These are phyloP conservation scores for Diarsia dahlii DNA, from an alignment of 2,888 invertebrate species.

Conservation along the genomic window DNA sequence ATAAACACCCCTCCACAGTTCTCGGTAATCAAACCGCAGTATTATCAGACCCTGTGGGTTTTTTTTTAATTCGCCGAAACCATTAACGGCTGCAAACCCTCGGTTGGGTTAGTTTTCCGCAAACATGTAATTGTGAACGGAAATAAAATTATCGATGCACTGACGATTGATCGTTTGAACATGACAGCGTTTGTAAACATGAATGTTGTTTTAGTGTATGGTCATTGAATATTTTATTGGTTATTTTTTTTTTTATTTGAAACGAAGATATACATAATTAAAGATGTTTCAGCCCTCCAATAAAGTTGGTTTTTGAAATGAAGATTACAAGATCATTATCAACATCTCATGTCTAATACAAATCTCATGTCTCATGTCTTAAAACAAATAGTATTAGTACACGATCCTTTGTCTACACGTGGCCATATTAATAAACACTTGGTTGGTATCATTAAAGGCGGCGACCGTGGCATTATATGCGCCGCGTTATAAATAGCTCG, in stretches of 20 bases:
- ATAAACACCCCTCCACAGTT: conserved; percentile 74
- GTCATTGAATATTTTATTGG: neutral
- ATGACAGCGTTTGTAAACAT: conserved; percentile 30
- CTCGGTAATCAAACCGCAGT: conserved; percentile 74
- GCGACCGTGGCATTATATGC: conserved; percentile 41
- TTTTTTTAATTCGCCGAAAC: conserved; percentile 73
- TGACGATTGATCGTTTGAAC: conserved; percentile 33
- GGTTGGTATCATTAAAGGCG: conserved; percentile 34
- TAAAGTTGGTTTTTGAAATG: neutral
- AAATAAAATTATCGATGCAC: conserved; percentile 53
- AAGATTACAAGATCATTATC: neutral
- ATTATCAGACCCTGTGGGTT: conserved; percentile 67
- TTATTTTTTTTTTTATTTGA: neutral
- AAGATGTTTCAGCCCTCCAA: neutral
- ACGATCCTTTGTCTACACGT: conserved; percentile 30
- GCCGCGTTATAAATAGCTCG: conserved; percentile 47
- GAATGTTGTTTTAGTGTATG: conserved; percentile 16
- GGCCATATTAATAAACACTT: conserved; percentile 43
- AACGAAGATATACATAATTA: neutral
- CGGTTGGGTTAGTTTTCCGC: conserved; percentile 44
- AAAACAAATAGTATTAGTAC: conserved; percentile 7
- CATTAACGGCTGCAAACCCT: conserved; percentile 65
- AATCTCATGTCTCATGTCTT: neutral
- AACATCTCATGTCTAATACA: neutral
- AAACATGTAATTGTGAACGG: conserved; percentile 56